Conservation (phyloP, 2,113 vertebrate genomes). For the Megatriorchis doriae region DNA sequence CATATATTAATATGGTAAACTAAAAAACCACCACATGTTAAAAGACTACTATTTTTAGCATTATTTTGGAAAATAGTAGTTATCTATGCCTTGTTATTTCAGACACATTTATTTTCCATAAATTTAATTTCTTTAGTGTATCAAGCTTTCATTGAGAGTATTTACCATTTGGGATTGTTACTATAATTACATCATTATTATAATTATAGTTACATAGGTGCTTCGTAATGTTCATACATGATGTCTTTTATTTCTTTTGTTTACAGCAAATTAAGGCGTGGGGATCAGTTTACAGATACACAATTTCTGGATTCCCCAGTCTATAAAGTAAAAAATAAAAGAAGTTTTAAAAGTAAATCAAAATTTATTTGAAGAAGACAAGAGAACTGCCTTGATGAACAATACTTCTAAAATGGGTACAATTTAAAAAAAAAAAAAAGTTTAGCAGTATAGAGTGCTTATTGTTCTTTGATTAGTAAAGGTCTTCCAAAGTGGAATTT, state of each 20-base stretch:
- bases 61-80: neutral
- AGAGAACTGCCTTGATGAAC: neutral
- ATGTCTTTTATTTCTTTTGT: constrained; percentile 10
- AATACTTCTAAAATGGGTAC: neutral
- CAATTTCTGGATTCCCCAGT: constrained; percentile 41
- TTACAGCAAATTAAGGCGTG: constrained; percentile 77
- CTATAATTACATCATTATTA: neutral
- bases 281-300: constrained; percentile 47
- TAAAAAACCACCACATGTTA: neutral
- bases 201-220: neutral
- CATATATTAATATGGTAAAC: neutral
- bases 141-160: neutral
- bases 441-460: neutral
- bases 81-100: neutral
- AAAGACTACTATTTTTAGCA: neutral
- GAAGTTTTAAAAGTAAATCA: constrained; percentile 61
- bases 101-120: neutral
- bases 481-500: neutral
- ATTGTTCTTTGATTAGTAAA: neutral
- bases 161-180: neutral
- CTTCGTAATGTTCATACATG: neutral
- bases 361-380: constrained; percentile 29
- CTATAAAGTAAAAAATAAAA: constrained; percentile 18
- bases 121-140: neutral
- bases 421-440: neutral